These are phyloP conservation scores for Chrysolina americana DNA, from an alignment of 2,888 invertebrate species.

Conservation along the genomic window DNA sequence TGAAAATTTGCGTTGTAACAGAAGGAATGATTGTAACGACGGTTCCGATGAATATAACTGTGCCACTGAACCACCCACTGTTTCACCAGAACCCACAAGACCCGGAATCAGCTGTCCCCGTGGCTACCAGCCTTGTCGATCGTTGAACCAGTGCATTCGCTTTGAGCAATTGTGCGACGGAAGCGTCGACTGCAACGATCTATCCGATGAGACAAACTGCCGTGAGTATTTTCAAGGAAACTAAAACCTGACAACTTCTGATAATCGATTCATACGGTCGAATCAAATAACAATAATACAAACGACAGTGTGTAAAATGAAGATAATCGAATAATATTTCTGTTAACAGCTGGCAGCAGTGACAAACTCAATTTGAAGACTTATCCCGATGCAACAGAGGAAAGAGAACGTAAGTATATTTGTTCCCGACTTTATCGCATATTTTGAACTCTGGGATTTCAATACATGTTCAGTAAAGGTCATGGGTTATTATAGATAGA, in stretches of 20 bases:
- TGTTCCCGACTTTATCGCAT: neutral
- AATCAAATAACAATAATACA: no score
- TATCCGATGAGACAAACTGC: slow-evolving; percentile 89
- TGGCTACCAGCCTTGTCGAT: slow-evolving; percentile 69
- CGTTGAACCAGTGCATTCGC: slow-evolving; percentile 73
- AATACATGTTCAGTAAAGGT: no score
- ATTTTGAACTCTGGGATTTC: no score
- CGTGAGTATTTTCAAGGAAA: slow-evolving; percentile 66
- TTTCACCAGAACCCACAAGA: slow-evolving; percentile 52
- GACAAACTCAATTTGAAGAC: slow-evolving; percentile 78
- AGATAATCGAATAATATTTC: neutral
- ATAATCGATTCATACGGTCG: neutral
- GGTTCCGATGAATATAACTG: slow-evolving; percentile 75
- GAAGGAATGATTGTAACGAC: slow-evolving; percentile 73
- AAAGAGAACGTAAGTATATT: slow-evolving; percentile 87
- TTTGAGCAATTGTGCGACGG: slow-evolving; percentile 78
- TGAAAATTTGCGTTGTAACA: slow-evolving; percentile 74
- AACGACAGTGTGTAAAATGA: no score
- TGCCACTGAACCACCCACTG: slow-evolving; percentile 67
- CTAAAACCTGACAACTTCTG: neutral
- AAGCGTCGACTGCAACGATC: slow-evolving; percentile 85
- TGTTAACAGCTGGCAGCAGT: slow-evolving; percentile 59
- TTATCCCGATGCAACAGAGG: slow-evolving; percentile 83
- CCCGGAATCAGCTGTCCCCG: slow-evolving; percentile 64
- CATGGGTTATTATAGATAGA: no score